phyloP scores from a whole-genome alignment of 2,113 vertebrate species.

The Platysteira castanea region DNA sequence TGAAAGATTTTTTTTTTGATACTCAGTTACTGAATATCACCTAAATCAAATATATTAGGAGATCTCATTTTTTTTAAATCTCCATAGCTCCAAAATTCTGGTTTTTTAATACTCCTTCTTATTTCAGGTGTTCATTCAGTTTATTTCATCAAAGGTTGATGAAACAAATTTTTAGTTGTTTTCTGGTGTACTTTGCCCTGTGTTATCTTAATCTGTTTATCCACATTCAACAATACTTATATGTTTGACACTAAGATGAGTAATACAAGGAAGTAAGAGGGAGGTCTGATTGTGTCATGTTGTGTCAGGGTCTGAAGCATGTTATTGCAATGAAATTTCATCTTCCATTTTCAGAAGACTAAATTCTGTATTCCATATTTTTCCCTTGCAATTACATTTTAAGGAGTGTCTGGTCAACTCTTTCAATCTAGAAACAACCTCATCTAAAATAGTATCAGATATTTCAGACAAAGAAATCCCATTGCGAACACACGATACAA shows the following conservation, averaged over 20 bases:
- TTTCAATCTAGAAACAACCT: neutral
- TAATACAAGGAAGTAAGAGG: neutral
- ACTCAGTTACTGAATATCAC: neutral
- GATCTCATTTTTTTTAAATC: neutral
- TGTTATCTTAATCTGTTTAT: neutral
- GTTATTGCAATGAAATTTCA: neutral
- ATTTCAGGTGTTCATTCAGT: neutral
- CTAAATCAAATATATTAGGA: neutral
- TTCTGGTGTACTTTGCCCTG: neutral
- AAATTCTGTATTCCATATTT: neutral
- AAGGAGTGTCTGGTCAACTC: neutral
- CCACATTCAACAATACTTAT: neutral
- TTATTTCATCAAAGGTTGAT: neutral
- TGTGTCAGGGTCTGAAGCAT: neutral
- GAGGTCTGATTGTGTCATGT: neutral
- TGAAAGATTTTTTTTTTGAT: neutral
- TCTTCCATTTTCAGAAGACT: neutral
- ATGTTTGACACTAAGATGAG: neutral
- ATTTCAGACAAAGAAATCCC: neutral
- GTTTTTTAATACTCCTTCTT: neutral
- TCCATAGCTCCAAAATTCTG: accelerated
- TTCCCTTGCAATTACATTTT: neutral
- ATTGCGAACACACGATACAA: neutral
- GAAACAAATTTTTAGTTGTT: neutral
- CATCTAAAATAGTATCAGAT: neutral